Percentiles rank a stretch among this genome's conserved stretches.
phyloP scores from a whole-genome alignment of 2,113 vertebrate genomes.

The Coptodon rendalli region DNA sequence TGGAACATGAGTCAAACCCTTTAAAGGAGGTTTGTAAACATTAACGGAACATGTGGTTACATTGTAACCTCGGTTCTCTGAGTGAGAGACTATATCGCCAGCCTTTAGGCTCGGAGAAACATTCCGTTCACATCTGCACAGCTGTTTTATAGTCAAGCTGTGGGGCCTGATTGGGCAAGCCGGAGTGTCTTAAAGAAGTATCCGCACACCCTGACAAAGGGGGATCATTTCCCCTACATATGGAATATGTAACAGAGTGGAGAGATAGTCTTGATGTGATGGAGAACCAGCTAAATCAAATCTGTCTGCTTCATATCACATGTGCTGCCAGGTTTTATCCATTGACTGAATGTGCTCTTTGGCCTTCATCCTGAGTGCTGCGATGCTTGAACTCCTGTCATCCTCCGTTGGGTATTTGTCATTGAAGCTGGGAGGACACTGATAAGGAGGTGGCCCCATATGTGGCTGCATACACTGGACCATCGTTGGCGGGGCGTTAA shows the following conservation, averaged over 20 bases:
- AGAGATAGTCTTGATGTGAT: neutral
- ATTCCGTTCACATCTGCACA: neutral
- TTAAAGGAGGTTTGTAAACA: constrained; percentile 50
- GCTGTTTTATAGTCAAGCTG: neutral
- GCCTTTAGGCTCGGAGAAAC: neutral
- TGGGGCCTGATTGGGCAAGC: neutral
- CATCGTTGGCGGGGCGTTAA: constrained; percentile 74
- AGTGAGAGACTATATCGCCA: neutral
- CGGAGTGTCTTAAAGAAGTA: accelerated
- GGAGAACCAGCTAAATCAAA: neutral
- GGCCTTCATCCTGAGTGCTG: constrained; percentile 85
- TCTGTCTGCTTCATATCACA: constrained; percentile 67
- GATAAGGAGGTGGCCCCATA: constrained; percentile 79
- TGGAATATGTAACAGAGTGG: neutral
- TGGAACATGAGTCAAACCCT: neutral
- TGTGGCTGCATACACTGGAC: constrained; percentile 79
- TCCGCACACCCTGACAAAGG: neutral
- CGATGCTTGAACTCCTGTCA: constrained; percentile 85
- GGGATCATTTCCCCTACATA: neutral
- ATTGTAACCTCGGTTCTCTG: neutral
- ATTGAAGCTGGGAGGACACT: constrained; percentile 77
- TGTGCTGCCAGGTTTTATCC: constrained; percentile 91
- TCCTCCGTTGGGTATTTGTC: constrained; percentile 88
- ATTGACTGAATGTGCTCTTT: constrained; percentile 92
- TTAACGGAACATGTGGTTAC: neutral